A percentile compares a stretch with the other conserved stretches of the same genome.
phyloP scores from a whole-genome alignment of 2,888 invertebrate species.

The Hetaerina titia region DNA sequence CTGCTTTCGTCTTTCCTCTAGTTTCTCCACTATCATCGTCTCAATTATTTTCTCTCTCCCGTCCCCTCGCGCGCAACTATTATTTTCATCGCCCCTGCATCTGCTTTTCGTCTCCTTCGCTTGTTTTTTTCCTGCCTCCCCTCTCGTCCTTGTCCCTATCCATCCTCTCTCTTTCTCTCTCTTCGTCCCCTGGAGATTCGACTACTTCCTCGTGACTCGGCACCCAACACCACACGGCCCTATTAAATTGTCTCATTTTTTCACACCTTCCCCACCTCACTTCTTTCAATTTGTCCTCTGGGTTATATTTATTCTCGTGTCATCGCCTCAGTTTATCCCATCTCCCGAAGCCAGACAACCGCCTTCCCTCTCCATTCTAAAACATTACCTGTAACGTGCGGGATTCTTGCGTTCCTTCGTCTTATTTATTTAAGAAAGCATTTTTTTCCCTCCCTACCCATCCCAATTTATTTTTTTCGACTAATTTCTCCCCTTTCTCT shows the following conservation, averaged over 20 bases:
- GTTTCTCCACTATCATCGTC: background rate
- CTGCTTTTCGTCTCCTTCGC: constrained; percentile 34
- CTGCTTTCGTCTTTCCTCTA: background rate
- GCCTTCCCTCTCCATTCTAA: background rate
- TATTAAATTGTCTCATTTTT: too few relatives aligned
- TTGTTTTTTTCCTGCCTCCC: background rate
- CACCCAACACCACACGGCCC: too few relatives aligned
- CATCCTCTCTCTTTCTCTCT: background rate
- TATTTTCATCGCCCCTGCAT: background rate
- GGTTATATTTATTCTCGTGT: background rate
- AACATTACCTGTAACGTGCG: background rate
- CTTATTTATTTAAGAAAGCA: background rate
- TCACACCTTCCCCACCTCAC: background rate
- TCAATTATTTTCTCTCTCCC: background rate
- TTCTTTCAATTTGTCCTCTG: background rate
- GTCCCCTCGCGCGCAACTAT: background rate
- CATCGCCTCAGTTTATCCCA: background rate
- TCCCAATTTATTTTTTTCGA: background rate
- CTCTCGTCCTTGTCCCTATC: background rate
- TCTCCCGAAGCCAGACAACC: background rate
- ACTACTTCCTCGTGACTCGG: background rate
- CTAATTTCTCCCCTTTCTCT: background rate
- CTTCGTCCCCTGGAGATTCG: background rate
- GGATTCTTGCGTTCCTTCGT: background rate
- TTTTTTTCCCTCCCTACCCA: background rate